These are phyloP conservation scores for Charanyca ferruginea DNA, from an alignment of 2,888 invertebrate species.

Conservation along the genomic window DNA sequence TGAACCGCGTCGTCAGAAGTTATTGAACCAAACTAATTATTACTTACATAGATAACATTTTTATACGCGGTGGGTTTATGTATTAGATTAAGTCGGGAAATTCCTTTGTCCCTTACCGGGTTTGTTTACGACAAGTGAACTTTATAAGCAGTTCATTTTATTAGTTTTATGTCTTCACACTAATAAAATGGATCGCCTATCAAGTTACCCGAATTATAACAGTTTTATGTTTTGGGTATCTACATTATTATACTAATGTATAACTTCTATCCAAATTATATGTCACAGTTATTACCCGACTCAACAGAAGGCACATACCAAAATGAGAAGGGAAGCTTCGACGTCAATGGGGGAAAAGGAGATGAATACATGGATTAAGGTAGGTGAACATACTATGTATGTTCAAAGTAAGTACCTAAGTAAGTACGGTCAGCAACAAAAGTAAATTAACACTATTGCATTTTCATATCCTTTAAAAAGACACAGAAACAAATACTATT, in stretches of 20 bases:
- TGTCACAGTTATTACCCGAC: slow-evolving; percentile 6
- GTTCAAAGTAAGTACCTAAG: too few species aligned
- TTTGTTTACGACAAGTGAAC: slow-evolving; percentile 30
- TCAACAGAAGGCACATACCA: slow-evolving; percentile 5
- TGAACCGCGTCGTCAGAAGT: background rate
- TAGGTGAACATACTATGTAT: too few species aligned
- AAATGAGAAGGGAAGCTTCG: background rate
- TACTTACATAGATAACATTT: slow-evolving; percentile 20
- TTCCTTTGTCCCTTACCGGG: slow-evolving; percentile 8
- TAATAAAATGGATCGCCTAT: slow-evolving; percentile 27
- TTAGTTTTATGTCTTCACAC: slow-evolving; percentile 14
- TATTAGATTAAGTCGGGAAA: slow-evolving; percentile 12
- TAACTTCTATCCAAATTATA: slow-evolving; percentile 5
- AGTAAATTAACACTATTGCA: too few species aligned
- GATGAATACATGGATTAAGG: background rate
- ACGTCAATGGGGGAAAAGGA: background rate
- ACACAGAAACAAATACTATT: too few species aligned
- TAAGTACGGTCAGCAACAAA: too few species aligned
- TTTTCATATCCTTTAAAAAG: too few species aligned
- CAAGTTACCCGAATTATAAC: slow-evolving; percentile 20
- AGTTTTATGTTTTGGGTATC: slow-evolving; percentile 15
- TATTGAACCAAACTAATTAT: slow-evolving; percentile 4
- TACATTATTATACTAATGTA: background rate
- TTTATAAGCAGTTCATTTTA: slow-evolving; percentile 30
- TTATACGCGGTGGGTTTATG: slow-evolving; percentile 31